Conservation (phyloP, 1,140 invertebrate species). For the Asobara japonica region DNA sequence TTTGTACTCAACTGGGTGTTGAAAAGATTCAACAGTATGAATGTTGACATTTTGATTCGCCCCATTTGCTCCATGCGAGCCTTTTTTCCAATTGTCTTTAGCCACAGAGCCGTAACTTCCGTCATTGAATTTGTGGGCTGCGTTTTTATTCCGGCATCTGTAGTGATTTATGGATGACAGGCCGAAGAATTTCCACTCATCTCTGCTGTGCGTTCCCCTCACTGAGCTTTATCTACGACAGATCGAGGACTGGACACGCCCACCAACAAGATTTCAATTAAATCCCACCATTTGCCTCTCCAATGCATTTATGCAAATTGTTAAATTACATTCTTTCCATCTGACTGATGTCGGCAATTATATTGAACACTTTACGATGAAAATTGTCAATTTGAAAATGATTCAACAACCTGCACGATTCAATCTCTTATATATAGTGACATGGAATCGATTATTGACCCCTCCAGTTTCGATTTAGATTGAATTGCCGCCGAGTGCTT, state of each 20-base stretch:
- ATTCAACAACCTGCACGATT: background rate
- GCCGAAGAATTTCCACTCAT: background rate
- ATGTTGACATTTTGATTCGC: constrained; percentile 5
- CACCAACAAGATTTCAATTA: constrained; percentile 25
- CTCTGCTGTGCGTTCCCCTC: background rate
- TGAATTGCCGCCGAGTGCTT: background rate
- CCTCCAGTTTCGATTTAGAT: background rate
- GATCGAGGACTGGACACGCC: constrained; percentile 21
- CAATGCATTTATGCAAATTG: background rate
- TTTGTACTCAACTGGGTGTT: background rate
- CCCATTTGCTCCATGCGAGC: background rate
- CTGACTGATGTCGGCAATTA: background rate
- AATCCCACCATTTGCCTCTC: background rate
- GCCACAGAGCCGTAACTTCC: constrained; percentile 22
- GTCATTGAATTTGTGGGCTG: constrained; percentile 4
- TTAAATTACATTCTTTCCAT: background rate
- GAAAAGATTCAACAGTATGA: background rate
- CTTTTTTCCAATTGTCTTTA: constrained; percentile 13
- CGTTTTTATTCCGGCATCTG: background rate
- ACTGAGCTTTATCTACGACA: background rate
- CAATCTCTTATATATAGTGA: background rate
- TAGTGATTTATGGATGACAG: constrained; percentile 1
- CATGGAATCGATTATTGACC: constrained; percentile 11
- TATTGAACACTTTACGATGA: background rate
- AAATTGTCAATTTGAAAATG: background rate